A percentile compares a stretch with the other conserved stretches of the same genome.
phyloP scores from a whole-genome alignment of 1,140 invertebrate genomes.

The Dendroctonus ponderosae region DNA sequence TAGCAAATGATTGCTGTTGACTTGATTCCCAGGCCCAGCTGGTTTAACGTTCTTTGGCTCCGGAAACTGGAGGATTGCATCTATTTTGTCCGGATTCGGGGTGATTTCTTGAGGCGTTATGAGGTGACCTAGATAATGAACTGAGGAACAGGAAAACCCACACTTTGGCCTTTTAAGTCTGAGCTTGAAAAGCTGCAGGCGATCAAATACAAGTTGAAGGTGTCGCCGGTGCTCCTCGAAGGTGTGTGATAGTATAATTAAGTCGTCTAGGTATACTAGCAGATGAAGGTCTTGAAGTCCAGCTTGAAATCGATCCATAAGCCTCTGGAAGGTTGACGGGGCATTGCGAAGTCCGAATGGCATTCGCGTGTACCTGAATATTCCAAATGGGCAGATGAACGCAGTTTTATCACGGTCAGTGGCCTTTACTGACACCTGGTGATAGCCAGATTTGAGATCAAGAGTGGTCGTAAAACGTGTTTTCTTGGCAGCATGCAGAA shows the following conservation, averaged over 20 bases:
- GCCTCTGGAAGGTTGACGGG: slow-evolving; percentile 50
- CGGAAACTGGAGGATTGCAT: slow-evolving; percentile 25
- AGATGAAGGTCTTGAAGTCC: slow-evolving; percentile 11
- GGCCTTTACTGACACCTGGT: slow-evolving; percentile 50
- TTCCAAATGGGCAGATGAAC: slow-evolving; percentile 44
- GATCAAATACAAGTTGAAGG: no score
- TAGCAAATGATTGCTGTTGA: neutral
- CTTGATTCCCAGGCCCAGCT: slow-evolving; percentile 13
- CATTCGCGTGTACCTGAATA: slow-evolving; percentile 46
- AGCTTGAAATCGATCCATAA: slow-evolving; percentile 42
- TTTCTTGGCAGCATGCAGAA: slow-evolving; percentile 48
- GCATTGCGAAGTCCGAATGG: slow-evolving; percentile 48
- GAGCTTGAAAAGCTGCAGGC: slow-evolving; percentile 37
- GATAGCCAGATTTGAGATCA: slow-evolving; percentile 53
- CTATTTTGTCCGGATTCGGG: slow-evolving; percentile 29
- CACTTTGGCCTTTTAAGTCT: no score
- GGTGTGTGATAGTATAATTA: slow-evolving; percentile 12
- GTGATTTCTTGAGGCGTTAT: slow-evolving; percentile 33
- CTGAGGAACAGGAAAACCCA: neutral
- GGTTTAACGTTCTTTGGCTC: slow-evolving; percentile 42
- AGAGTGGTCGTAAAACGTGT: slow-evolving; percentile 11
- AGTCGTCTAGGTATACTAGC: slow-evolving; percentile 15
- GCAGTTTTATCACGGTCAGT: slow-evolving; percentile 50
- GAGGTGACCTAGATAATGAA: slow-evolving; percentile 23
- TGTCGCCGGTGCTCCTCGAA: slow-evolving; percentile 3